Base-by-base conservation (phyloP, 2,797 vertebrate genomes). In the Thaleichthys pacificus region DNA sequence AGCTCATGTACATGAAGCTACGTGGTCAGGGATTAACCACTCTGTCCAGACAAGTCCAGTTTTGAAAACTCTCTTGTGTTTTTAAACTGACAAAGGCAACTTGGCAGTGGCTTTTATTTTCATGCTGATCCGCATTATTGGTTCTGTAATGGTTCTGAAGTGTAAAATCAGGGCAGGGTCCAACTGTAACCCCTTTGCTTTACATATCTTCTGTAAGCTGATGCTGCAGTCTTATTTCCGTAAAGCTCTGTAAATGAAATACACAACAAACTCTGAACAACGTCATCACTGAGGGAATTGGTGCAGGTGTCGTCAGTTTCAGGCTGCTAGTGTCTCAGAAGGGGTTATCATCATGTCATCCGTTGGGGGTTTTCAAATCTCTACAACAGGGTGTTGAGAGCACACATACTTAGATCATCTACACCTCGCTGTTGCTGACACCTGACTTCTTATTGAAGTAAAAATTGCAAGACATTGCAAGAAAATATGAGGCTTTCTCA, bases 121-220 rank as follows among this genome's bases (percentile, higher is more conserved):
- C n/a, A n/a, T n/a, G n/a, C n/a, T n/a, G n/a, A n/a, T n/a, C n/a
- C n/a, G n/a, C n/a, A n/a, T n/a, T n/a, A n/a, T n/a, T n/a, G n/a
- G n/a, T n/a, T n/a, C n/a, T n/a, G n/a, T n/a, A n/a, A n/a, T n/a
- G n/a, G n/a, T n/a, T n/a, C n/a, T n/a, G n/a, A n/a, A n/a, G n/a
- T n/a, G n/a, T n/a, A n/a, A n/a, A n/a, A n/a, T n/a, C n/a, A n/a
- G n/a, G n/a, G n/a, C n/a, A n/a, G n/a, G n/a, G n/a, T n/a, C n/a
- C n/a, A n/a, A n/a, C n/a, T n/a, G n/a, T n/a, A n/a, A n/a, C n/a
- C n/a, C n/a, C n/a, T n/a, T n/a, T n/a, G 24, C 7, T 35, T 35
- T 7, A 35, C 73, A 77, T 75, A 76, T 69, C 72, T 76, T 58
- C 65, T 49, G 65, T 56, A 58, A 67, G 54, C 71, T 54, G 58